phyloP scores from a whole-genome alignment of 2,888 invertebrate genomes.

The Lasioglossum calceatum region DNA sequence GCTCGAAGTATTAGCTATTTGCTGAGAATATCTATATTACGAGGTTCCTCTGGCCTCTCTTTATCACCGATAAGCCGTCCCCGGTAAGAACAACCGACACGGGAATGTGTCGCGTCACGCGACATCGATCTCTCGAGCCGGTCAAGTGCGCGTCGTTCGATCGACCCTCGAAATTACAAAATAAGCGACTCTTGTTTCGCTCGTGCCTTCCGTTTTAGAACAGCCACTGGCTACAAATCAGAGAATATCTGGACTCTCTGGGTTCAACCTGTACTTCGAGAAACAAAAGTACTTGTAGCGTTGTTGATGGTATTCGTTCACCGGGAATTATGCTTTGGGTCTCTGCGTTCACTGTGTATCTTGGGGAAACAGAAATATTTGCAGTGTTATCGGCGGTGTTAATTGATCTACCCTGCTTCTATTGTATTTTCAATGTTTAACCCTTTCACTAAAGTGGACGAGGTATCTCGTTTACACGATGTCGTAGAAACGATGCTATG shows the following conservation, averaged over 20 bases:
- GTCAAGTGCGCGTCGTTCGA: background rate
- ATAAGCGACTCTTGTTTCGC: background rate
- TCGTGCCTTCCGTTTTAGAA: background rate
- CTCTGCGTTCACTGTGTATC: background rate
- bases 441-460: no score
- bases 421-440: no score
- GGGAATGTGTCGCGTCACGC: slow-evolving; percentile 1
- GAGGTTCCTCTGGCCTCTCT: background rate
- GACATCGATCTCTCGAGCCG: background rate
- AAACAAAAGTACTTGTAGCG: background rate
- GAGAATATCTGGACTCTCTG: background rate
- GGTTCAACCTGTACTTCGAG: background rate
- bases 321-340: background rate
- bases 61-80: background rate
- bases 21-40: background rate
- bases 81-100: background rate
- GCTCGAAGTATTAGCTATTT: background rate
- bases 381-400: background rate
- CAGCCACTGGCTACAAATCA: background rate
- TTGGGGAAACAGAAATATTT: background rate
- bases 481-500: no score
- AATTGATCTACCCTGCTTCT: no score
- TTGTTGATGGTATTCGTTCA: background rate
- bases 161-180: background rate
- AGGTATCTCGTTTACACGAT: no score